phyloP scores from a whole-genome alignment of 2,888 invertebrate genomes.

The Heliconius ismenius region DNA sequence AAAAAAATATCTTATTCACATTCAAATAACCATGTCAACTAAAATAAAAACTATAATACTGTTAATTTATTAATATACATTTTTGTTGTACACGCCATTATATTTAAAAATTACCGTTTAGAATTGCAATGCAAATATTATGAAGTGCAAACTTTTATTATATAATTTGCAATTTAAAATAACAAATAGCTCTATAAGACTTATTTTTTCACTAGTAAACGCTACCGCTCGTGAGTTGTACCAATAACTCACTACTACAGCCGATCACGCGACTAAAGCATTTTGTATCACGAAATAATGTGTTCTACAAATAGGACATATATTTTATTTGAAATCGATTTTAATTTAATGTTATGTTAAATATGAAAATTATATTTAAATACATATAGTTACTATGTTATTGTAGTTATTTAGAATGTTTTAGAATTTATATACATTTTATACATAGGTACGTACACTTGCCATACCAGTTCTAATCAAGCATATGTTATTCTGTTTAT shows the following conservation, averaged over 20 bases:
- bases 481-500: not conserved
- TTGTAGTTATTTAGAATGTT: too few relatives aligned
- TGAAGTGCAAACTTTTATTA: constrained; percentile 2
- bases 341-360: constrained; percentile 19
- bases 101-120: not conserved
- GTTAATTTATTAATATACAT: too few relatives aligned
- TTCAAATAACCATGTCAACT: not conserved
- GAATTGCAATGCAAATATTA: not conserved
- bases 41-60: not conserved
- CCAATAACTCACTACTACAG: constrained; percentile 46
- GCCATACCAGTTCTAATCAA: not conserved
- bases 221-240: constrained; percentile 40
- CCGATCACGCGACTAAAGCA: constrained; percentile 67
- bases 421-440: too few relatives aligned
- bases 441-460: too few relatives aligned
- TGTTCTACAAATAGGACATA: constrained; percentile 33
- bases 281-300: constrained; percentile 58
- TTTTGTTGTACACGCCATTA: not conserved
- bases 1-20: too few relatives aligned
- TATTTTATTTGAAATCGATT: constrained; percentile 37
- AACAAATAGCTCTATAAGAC: not conserved
- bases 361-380: not conserved
- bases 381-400: too few relatives aligned
- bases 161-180: constrained; percentile 3
- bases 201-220: constrained; percentile 17